Evolutionary conservation across 2,888 invertebrate genomes (phyloP).

Genomic region (Pristionchus exspectatus): DNA sequence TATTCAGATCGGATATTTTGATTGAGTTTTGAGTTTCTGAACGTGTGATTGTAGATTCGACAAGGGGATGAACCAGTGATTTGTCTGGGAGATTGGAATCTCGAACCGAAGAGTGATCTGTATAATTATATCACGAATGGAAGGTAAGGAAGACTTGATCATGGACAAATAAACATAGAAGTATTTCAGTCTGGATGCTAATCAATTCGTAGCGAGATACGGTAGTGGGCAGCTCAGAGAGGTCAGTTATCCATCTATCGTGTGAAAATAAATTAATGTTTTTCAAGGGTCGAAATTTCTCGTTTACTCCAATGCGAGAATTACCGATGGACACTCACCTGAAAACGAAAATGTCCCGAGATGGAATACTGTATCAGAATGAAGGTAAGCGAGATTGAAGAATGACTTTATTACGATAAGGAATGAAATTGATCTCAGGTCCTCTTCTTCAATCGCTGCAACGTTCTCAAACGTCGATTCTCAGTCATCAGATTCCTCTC

Average conservation of each 20-base stretch:
- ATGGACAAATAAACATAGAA: not conserved
- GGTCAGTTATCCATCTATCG: not conserved
- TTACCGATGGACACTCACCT: conserved; percentile 25
- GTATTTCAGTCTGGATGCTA: conserved; percentile 8
- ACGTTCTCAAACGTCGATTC: not conserved
- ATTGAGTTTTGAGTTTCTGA: not conserved
- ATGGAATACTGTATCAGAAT: not conserved
- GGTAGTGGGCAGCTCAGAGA: conserved; percentile 41
- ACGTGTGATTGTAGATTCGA: conserved; percentile 51
- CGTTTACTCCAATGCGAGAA: not conserved
- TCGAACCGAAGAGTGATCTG: conserved; percentile 86
- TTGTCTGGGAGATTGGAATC: conserved; percentile 94
- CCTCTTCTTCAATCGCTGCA: not conserved
- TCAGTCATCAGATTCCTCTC: conserved; percentile 45
- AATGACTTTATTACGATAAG: not conserved
- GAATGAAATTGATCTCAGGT: not conserved
- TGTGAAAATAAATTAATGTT: not conserved
- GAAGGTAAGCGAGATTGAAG: not conserved
- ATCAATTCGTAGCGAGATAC: not conserved
- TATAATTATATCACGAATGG: conserved; percentile 86
- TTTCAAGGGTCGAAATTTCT: conserved; percentile 18
- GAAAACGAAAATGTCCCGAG: conserved; percentile 16
- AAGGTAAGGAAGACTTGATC: not conserved
- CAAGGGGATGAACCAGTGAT: conserved; percentile 84
- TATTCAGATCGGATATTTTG: not conserved